Percentiles rank a stretch among this genome's conserved stretches.
These are phyloP conservation scores for Cotesia typhae DNA, from an alignment of 1,140 invertebrate species.

Conservation along the genomic window DNA sequence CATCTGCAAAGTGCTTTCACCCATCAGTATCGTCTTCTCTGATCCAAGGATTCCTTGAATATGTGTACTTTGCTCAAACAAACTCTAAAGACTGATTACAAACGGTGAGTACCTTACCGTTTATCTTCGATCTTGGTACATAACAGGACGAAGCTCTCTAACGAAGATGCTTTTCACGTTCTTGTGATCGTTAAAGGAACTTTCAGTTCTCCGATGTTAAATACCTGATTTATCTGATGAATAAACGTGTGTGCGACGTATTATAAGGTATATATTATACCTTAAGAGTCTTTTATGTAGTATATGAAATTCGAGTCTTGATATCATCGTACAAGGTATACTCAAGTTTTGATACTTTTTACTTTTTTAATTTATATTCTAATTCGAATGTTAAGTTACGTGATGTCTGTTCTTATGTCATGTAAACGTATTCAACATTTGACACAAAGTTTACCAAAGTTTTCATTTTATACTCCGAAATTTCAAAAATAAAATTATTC, in stretches of 20 bases:
- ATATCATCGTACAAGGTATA: too few relatives aligned
- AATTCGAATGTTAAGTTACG: too few relatives aligned
- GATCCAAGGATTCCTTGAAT: constrained; percentile 11
- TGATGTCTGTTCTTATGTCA: too few relatives aligned
- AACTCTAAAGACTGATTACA: constrained; percentile 43
- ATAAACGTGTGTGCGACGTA: not conserved
- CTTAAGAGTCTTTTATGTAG: too few relatives aligned
- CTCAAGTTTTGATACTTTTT: too few relatives aligned
- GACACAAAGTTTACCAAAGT: too few relatives aligned
- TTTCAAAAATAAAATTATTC: too few relatives aligned
- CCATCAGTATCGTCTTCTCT: constrained; percentile 12
- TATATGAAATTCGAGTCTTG: too few relatives aligned
- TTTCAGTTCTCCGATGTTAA: not conserved
- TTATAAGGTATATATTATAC: not conserved
- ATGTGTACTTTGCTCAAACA: constrained; percentile 38
- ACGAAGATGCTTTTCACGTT: constrained; percentile 24
- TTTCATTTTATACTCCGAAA: too few relatives aligned
- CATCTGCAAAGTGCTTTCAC: constrained; percentile 26
- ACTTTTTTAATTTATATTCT: too few relatives aligned
- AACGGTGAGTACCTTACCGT: constrained; percentile 32
- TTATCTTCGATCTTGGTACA: not conserved
- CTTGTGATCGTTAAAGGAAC: constrained; percentile 14
- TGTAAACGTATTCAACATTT: too few relatives aligned
- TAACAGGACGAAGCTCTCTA: not conserved
- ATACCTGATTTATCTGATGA: not conserved